Evolutionary conservation across 2,113 vertebrate genomes (phyloP).

Genomic region (Pelobates fuscus): DNA sequence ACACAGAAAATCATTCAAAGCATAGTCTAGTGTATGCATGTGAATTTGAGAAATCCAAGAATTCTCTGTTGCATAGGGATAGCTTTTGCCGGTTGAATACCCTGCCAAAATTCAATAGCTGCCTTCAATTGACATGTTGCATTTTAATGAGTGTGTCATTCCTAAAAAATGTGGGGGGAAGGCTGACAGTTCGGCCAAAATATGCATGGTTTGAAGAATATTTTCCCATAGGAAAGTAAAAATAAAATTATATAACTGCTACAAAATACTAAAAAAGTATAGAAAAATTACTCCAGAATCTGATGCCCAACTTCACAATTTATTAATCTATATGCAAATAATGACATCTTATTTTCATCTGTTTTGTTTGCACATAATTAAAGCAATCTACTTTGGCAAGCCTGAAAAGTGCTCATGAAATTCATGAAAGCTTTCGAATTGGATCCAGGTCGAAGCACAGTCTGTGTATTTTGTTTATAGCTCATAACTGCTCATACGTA

Average conservation of each 20-base stretch:
- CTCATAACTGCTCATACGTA: no score
- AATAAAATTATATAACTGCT: background rate
- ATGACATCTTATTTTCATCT: slow-evolving; percentile 5
- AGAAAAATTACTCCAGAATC: background rate
- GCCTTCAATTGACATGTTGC: slow-evolving; percentile 46
- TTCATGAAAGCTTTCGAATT: background rate
- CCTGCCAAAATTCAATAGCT: slow-evolving; percentile 41
- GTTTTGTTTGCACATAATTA: background rate
- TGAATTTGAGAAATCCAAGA: slow-evolving; percentile 39
- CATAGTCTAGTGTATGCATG: slow-evolving; percentile 23
- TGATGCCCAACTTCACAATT: background rate
- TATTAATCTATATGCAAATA: slow-evolving; percentile 13
- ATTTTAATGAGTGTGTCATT: slow-evolving; percentile 44
- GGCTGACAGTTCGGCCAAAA: slow-evolving; percentile 4
- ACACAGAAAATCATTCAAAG: slow-evolving; percentile 42
- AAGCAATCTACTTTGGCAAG: background rate
- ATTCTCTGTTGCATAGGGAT: slow-evolving; percentile 41
- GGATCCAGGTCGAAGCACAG: background rate
- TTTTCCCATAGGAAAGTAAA: background rate
- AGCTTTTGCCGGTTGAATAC: slow-evolving; percentile 39
- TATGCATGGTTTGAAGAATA: slow-evolving; percentile 1
- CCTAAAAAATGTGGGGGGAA: slow-evolving; percentile 1
- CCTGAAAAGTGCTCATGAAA: background rate
- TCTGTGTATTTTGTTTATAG: no score
- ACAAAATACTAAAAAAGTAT: background rate